Conservation (phyloP, 2,888 invertebrate genomes). For the Lasius platythorax region DNA sequence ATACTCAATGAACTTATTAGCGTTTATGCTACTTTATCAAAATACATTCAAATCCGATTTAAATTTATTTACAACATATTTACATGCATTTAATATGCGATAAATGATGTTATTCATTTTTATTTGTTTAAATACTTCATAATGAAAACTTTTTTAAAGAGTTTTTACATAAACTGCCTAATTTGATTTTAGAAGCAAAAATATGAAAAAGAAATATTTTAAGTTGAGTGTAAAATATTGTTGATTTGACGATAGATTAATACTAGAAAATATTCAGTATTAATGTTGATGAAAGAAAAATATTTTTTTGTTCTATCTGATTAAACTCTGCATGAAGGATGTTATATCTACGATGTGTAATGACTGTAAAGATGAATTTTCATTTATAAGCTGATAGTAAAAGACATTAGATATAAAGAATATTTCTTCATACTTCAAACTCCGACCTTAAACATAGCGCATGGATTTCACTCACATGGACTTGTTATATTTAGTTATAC, state of each 20-base stretch:
- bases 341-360: neutral
- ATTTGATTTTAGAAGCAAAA: neutral
- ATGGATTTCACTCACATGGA: constrained; percentile 22
- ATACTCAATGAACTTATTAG: constrained; percentile 44
- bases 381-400: constrained; percentile 20
- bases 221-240: constrained; percentile 14
- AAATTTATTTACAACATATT: constrained; percentile 12
- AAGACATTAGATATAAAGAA: neutral
- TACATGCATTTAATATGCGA: neutral
- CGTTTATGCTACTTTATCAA: constrained; percentile 14
- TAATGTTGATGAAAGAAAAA: constrained; percentile 10
- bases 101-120: constrained; percentile 6
- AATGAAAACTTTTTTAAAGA: constrained; percentile 27
- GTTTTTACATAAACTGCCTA: constrained; percentile 4
- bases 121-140: neutral
- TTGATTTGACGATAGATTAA: constrained; percentile 19
- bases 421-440: constrained; percentile 32
- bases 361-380: constrained; percentile 13
- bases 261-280: constrained; percentile 16
- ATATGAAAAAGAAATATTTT: constrained; percentile 7
- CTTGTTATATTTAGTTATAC: constrained; percentile 39
- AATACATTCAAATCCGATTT: constrained; percentile 33
- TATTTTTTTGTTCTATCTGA: neutral
- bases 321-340: constrained; percentile 15
- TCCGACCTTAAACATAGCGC: neutral